phyloP scores from a whole-genome alignment of 2,888 invertebrate species.

The Hyles lineata region DNA sequence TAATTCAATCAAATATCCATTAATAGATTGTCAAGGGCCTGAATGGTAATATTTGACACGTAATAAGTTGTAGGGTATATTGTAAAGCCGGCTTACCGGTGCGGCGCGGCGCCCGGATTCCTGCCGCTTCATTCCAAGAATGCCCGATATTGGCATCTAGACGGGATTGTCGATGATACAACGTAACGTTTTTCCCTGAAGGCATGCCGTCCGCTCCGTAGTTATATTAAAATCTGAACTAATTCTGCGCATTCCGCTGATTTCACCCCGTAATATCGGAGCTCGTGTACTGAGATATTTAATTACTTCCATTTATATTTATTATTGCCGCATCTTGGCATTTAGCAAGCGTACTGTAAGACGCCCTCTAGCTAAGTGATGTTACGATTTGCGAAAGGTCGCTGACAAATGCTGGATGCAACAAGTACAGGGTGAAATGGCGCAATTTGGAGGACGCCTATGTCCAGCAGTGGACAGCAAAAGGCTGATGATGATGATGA shows the following conservation, averaged over 20 bases:
- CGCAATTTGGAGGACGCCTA: too few species aligned
- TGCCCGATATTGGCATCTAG: conserved; percentile 63
- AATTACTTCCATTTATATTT: conserved; percentile 3
- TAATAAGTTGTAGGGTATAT: background rate
- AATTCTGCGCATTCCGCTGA: conserved; percentile 29
- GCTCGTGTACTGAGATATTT: background rate
- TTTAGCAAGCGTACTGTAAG: too few species aligned
- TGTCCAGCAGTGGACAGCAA: too few species aligned
- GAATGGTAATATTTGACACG: background rate
- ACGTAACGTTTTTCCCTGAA: conserved; percentile 47
- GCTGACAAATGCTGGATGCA: too few species aligned
- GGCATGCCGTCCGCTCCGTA: conserved; percentile 3
- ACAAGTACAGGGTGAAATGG: too few species aligned
- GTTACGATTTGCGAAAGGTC: too few species aligned
- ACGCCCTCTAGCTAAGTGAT: too few species aligned
- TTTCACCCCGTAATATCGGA: background rate
- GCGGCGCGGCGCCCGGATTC: conserved; percentile 2
- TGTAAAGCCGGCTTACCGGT: background rate
- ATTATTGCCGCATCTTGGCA: too few species aligned
- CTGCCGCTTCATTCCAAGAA: conserved; percentile 54
- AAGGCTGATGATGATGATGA: too few species aligned
- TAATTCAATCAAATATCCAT: too few species aligned
- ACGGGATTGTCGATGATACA: conserved; percentile 48
- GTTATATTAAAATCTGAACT: conserved; percentile 42
- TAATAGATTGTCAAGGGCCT: background rate